Conservation (phyloP, 2,113 vertebrate species). For the Mesembrinibis cayennensis region DNA sequence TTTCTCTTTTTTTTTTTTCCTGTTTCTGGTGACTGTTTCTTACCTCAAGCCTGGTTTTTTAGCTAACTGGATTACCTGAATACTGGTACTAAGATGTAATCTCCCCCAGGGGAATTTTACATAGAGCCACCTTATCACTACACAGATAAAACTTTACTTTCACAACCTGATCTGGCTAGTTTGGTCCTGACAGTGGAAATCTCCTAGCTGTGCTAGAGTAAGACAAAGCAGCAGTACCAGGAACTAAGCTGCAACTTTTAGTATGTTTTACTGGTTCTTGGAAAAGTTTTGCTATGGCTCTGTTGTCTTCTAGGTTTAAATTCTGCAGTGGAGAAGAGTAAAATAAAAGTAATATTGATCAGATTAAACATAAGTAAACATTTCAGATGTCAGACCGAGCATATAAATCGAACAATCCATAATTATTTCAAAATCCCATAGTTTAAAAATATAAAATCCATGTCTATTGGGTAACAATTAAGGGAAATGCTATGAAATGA, state of each 20-base stretch:
- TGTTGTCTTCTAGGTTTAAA: not conserved
- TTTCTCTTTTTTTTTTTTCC: not conserved
- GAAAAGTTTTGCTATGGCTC: not conserved
- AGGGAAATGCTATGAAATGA: not conserved
- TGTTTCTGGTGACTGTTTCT: not conserved
- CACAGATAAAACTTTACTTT: not conserved
- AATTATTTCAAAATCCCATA: not conserved
- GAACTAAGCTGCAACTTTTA: not conserved
- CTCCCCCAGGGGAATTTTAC: not conserved
- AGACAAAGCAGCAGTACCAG: not conserved
- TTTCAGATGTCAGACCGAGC: not conserved
- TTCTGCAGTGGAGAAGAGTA: not conserved
- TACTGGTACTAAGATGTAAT: not conserved
- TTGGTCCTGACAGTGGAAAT: not conserved
- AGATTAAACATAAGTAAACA: not conserved
- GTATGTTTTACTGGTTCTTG: not conserved
- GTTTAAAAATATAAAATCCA: not conserved
- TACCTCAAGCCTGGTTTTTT: not conserved
- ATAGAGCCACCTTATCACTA: not conserved
- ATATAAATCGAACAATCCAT: not conserved
- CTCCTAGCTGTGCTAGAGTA: not conserved
- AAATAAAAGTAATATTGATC: not conserved
- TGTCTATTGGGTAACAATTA: not conserved
- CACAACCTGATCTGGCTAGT: not conserved
- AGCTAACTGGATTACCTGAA: not conserved